A percentile compares a stretch with the other conserved stretches of the same genome.
Conservation (phyloP, 1,140 invertebrate genomes). For the Potamilus streckersoni region DNA sequence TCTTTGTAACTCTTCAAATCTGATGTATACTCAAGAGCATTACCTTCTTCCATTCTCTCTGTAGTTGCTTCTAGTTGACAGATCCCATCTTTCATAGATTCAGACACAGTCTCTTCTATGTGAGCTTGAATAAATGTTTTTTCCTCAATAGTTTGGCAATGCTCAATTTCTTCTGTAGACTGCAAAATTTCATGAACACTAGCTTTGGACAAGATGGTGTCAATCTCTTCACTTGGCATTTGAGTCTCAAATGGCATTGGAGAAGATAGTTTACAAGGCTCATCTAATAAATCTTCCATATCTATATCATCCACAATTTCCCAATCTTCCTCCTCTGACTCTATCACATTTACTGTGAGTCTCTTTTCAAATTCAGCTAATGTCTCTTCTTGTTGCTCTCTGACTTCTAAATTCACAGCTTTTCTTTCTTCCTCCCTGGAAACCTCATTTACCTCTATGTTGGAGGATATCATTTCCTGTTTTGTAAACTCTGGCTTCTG, state of each 20-base stretch:
- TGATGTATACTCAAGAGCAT: too few relatives aligned
- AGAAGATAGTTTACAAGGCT: slow-evolving; percentile 13
- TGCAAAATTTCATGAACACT: slow-evolving; percentile 7
- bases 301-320: slow-evolving; percentile 24
- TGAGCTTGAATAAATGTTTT: neutral
- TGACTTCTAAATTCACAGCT: neutral
- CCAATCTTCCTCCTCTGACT: slow-evolving; percentile 14
- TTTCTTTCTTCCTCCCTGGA: slow-evolving; percentile 10
- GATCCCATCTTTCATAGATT: neutral
- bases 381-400: slow-evolving; percentile 3
- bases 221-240: too few relatives aligned
- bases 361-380: slow-evolving; percentile 4
- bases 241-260: slow-evolving; percentile 1
- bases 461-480: too few relatives aligned
- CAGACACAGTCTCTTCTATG: neutral
- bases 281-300: slow-evolving; percentile 14
- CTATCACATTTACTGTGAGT: neutral
- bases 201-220: too few relatives aligned
- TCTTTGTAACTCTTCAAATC: too few relatives aligned
- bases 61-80: too few relatives aligned
- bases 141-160: neutral
- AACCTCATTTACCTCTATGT: neutral
- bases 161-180: slow-evolving; percentile 5
- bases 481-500: neutral
- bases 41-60: too few relatives aligned